These are phyloP conservation scores for Neosilurus mollespiculum DNA, from an alignment of 2,797 vertebrate species.

Conservation along the genomic window DNA sequence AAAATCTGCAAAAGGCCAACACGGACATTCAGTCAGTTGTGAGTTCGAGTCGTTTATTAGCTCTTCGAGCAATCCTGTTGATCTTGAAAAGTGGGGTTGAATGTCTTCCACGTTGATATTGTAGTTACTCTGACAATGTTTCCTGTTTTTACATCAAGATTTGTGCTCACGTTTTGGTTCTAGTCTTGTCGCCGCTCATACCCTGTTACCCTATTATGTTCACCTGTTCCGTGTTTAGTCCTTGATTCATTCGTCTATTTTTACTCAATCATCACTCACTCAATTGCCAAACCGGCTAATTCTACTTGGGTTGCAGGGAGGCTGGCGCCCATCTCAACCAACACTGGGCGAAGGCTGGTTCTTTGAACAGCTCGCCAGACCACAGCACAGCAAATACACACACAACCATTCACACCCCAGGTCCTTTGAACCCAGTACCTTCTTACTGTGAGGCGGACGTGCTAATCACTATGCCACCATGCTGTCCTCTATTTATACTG, in stretches of 20 bases:
- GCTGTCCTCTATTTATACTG: background rate
- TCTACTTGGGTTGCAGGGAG: no score
- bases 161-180: background rate
- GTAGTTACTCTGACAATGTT: background rate
- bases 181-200: background rate
- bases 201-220: background rate
- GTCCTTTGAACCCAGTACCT: no score
- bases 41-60: slow-evolving; percentile 52
- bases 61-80: background rate
- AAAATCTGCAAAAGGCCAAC: slow-evolving; percentile 70
- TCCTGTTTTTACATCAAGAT: background rate
- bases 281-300: no score
- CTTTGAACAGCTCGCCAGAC: no score
- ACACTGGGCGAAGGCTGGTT: no score
- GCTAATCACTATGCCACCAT: no score
- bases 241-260: background rate
- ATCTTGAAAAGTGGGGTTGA: background rate
- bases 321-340: no score
- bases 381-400: no score
- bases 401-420: no score
- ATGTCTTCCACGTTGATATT: background rate
- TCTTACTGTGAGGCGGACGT: no score
- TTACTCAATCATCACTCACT: no score
- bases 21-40: slow-evolving; percentile 67
- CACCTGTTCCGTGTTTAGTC: background rate